These are phyloP conservation scores for Grammomys dolichurus DNA, from an alignment of 2,113 vertebrate species.

Conservation along the genomic window DNA sequence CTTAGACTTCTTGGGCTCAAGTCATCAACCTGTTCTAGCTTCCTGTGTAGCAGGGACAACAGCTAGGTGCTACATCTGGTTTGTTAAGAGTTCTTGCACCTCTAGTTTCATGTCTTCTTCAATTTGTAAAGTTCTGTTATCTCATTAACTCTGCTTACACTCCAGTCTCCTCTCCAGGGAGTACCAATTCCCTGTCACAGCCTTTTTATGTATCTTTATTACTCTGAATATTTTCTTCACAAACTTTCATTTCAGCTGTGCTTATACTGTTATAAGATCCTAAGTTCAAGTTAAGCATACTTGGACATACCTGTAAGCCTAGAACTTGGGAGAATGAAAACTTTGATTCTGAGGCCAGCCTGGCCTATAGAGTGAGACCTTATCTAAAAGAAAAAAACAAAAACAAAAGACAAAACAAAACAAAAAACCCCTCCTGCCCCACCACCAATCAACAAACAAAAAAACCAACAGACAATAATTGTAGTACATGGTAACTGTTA, in stretches of 20 bases:
- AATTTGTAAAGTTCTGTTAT: neutral
- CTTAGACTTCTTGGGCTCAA: neutral
- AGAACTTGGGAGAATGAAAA: neutral
- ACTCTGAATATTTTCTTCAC: constrained; percentile 44
- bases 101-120: neutral
- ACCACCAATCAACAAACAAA: too few species aligned
- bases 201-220: neutral
- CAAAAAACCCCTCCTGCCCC: too few species aligned
- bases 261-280: neutral
- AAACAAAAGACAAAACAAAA: neutral
- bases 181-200: neutral
- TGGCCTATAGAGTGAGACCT: neutral
- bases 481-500: neutral
- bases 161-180: neutral
- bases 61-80: too few species aligned
- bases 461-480: neutral
- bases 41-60: neutral
- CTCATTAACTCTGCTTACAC: neutral
- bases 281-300: neutral
- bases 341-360: neutral
- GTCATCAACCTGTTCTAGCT: neutral
- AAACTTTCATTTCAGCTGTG: constrained; percentile 28
- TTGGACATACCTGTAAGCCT: neutral
- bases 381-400: neutral
- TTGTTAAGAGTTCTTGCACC: neutral